Percentiles rank a stretch among this genome's conserved stretches.
Evolutionary conservation across 2,113 vertebrate genomes (phyloP).

Genomic region (Serilophus lunatus): DNA sequence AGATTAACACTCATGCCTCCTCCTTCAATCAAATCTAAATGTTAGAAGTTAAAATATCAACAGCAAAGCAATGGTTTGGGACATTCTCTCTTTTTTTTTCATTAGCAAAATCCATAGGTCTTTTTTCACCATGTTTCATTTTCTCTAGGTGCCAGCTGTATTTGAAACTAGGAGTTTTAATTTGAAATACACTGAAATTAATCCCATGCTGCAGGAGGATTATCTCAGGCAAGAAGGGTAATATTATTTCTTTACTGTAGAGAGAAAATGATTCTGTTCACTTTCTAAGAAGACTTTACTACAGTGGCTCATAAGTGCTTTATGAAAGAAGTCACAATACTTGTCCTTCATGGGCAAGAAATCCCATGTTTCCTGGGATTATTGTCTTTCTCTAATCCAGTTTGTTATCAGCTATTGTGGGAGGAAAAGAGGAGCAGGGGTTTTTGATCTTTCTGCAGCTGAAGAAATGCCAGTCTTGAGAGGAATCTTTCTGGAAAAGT

Average conservation of each 20-base stretch:
- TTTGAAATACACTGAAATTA: slow-evolving; percentile 48
- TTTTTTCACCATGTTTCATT: not conserved
- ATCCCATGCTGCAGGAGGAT: not conserved
- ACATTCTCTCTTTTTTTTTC: not conserved
- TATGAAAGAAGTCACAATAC: not conserved
- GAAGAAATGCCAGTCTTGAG: not conserved
- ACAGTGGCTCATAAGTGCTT: not conserved
- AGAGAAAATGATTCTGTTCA: not conserved
- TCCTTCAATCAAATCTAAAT: not conserved
- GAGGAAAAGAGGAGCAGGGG: not conserved
- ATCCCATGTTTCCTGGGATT: not conserved
- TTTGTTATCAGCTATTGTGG: not conserved
- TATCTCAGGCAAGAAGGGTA: not conserved
- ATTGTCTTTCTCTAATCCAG: not conserved
- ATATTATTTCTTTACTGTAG: not conserved
- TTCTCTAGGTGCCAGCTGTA: not conserved
- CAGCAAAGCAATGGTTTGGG: not conserved
- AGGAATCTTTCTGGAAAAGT: not conserved
- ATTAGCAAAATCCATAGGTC: not conserved
- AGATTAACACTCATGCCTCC: not conserved
- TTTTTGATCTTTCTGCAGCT: not conserved
- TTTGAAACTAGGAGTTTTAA: slow-evolving; percentile 30
- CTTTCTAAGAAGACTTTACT: not conserved
- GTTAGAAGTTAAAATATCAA: not conserved
- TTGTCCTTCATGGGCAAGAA: not conserved